Base-by-base conservation (phyloP, 2,113 vertebrate species). In the Eretmochelys imbricata region DNA sequence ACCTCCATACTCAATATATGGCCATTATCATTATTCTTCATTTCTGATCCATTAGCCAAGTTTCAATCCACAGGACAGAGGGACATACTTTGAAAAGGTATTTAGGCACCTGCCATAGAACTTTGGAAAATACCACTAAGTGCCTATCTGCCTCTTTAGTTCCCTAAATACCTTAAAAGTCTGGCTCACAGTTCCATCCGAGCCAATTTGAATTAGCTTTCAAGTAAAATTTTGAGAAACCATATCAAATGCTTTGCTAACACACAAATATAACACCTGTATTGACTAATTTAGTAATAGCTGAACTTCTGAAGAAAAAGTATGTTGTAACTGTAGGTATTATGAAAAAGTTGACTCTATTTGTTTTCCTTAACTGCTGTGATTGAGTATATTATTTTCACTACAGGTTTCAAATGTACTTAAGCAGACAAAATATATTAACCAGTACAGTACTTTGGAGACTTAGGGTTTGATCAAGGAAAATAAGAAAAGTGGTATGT, bases 401-500 rank as follows among this genome's bases (percentile, higher is more conserved):
- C 85, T 83, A 87, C 51, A 85, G 80, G 90, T 87, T 94, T 93
- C 69, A 85, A 89, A 92, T 84, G 14, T 72, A 75, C 90, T 96
- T 91, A 96, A 93, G 81, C 94, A 96, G 95, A 75, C 5, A 86
- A 88, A 91, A 93, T 90, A 94, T 88, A 93, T 89, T 96, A 35
- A 83, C 53, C 82, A 84, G 89, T 87, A 94, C 62, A 25, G 0
- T 76, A 78, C 89, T 95, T 89, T 84, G 35, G 91, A 87, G 90
- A 95, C 85, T 84, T 55, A 48, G 85, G 78, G 25, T 81, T 92
- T 95, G 83, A 82, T 89, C 95, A 92, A 92, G 87, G 19, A 82
- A 16, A n/a, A 69, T 69, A 69, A 38, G 46, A 92, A 92, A 88
- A 93, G 81, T 54, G 83, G 80, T 88, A 50, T 14, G 81, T 95